phyloP scores from a whole-genome alignment of 2,113 vertebrate genomes.

The Plecturocebus donacophilus region DNA sequence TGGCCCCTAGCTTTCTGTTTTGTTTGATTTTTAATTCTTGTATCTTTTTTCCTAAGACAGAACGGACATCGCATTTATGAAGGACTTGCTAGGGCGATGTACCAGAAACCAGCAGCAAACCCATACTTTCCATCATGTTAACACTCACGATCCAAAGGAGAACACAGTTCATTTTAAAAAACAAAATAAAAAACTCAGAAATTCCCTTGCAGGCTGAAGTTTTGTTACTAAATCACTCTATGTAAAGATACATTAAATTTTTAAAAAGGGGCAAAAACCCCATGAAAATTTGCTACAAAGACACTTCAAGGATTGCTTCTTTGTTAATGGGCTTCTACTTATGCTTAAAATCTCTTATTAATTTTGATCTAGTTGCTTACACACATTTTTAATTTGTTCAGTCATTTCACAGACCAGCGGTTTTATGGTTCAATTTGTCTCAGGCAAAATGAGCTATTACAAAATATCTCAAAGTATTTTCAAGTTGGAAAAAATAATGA shows the following conservation, averaged over 20 bases:
- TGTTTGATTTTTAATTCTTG: neutral
- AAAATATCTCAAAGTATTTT: conserved; percentile 32
- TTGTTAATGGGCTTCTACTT: neutral
- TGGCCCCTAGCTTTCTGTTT: neutral
- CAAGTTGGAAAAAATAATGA: conserved; percentile 18
- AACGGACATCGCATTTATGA: neutral
- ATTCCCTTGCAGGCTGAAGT: neutral
- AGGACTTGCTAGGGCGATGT: neutral
- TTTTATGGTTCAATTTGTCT: conserved; percentile 61
- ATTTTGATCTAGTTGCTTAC: conserved; percentile 36
- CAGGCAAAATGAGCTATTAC: conserved; percentile 6
- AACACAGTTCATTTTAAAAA: neutral
- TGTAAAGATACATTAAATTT: neutral
- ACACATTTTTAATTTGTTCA: conserved; percentile 60
- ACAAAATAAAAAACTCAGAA: neutral
- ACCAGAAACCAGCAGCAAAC: neutral
- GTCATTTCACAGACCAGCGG: conserved; percentile 48
- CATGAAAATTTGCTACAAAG: neutral
- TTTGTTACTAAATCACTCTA: neutral
- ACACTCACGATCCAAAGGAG: neutral
- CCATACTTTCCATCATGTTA: accelerated
- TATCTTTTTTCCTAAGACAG: neutral
- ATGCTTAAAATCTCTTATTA: neutral
- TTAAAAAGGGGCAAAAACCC: neutral
- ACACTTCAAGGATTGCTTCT: neutral